Conservation (phyloP, 2,113 vertebrate genomes). For the Archilochus colubris region DNA sequence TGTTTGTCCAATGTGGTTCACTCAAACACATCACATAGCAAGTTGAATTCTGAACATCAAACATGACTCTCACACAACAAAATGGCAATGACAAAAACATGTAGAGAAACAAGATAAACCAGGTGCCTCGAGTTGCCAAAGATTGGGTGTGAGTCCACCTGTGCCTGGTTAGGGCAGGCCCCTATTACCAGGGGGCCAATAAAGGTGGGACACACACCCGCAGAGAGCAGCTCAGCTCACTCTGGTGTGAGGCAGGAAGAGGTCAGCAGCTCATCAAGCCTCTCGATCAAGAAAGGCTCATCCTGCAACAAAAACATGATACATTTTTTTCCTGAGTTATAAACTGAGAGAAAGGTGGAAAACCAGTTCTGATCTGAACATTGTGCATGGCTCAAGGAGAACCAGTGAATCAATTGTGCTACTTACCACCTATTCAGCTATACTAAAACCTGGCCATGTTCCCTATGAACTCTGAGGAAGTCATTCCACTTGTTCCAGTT, state of each 20-base stretch:
- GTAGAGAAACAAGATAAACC: no score
- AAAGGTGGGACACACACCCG: no score
- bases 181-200: no score
- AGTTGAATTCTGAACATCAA: neutral
- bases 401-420: neutral
- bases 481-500: neutral
- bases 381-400: neutral
- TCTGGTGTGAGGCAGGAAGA: no score
- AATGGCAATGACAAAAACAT: neutral
- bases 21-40: neutral
- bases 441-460: neutral
- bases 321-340: neutral
- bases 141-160: no score
- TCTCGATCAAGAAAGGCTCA: no score
- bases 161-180: no score
- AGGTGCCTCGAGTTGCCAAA: no score
- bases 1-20: neutral
- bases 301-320: neutral
- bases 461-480: neutral
- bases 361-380: neutral
- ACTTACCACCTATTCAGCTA: neutral
- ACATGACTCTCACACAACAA: neutral
- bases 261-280: no score
- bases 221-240: no score
- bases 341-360: neutral